Percentiles rank a stretch among this genome's conserved stretches.
These are phyloP conservation scores for Pitangus sulphuratus DNA, from an alignment of 2,797 vertebrate species.

Conservation along the genomic window DNA sequence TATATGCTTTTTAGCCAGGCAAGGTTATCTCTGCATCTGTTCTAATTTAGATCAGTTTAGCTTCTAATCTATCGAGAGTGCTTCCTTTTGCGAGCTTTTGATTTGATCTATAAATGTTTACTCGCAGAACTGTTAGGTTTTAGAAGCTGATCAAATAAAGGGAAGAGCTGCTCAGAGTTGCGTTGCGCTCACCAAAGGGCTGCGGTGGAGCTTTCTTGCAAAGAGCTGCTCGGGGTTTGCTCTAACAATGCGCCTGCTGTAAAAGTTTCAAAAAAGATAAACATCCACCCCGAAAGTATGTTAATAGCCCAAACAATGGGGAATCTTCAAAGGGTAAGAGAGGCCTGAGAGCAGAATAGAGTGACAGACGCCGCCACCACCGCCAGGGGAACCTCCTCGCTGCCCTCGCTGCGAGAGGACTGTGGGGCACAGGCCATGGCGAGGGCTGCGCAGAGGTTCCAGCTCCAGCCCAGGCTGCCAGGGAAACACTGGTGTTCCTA, in stretches of 20 bases:
- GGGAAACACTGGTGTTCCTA: background rate
- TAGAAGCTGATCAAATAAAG: conserved; percentile 77
- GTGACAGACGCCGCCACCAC: background rate
- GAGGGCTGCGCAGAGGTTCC: background rate
- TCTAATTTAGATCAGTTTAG: conserved; percentile 77
- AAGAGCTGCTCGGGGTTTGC: conserved; percentile 28
- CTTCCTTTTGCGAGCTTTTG: conserved; percentile 68
- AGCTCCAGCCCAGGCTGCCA: background rate
- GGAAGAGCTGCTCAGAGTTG: conserved; percentile 38
- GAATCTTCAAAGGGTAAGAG: conserved; percentile 68
- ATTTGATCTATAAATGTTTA: conserved; percentile 76
- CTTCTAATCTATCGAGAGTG: conserved; percentile 71
- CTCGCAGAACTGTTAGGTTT: conserved; percentile 76
- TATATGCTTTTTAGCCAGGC: conserved; percentile 80
- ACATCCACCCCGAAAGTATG: conserved; percentile 72
- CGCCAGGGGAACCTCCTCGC: background rate
- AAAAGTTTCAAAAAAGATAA: conserved; percentile 76
- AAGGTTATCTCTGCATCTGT: conserved; percentile 75
- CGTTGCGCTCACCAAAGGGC: conserved; percentile 41
- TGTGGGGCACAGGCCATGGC: background rate
- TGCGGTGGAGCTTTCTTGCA: background rate
- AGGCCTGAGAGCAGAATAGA: conserved; percentile 38
- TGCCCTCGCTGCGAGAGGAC: background rate
- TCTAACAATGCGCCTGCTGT: conserved; percentile 47
- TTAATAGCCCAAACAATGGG: conserved; percentile 73